Evolutionary conservation across 2,113 vertebrate species (phyloP).

Genomic region (Lasiurus borealis): DNA sequence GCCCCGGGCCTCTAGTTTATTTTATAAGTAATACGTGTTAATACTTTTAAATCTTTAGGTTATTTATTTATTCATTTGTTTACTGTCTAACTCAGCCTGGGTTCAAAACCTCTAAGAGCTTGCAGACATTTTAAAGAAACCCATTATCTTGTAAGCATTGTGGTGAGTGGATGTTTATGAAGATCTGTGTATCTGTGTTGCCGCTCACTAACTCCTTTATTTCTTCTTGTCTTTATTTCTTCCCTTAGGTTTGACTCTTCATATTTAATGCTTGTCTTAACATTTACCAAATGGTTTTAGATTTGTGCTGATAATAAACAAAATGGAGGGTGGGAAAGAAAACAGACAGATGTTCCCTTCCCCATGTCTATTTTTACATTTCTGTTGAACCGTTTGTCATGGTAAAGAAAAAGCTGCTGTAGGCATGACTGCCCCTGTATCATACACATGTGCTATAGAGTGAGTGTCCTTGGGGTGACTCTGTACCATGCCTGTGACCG

Average conservation of each 20-base stretch:
- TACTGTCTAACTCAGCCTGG: background rate
- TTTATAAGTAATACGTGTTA: background rate
- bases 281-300: background rate
- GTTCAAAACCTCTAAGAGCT: conserved; percentile 10
- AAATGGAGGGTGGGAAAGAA: background rate
- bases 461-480: background rate
- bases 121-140: background rate
- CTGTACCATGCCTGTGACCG: background rate
- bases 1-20: background rate
- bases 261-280: conserved; percentile 6
- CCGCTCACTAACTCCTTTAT: background rate
- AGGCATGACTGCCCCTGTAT: background rate
- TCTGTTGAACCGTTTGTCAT: background rate
- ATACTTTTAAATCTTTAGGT: conserved; percentile 43
- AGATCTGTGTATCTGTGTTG: background rate
- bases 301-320: background rate
- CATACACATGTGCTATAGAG: background rate
- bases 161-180: background rate
- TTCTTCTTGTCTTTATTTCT: background rate
- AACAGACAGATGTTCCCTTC: background rate
- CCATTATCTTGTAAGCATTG: background rate
- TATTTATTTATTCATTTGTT: background rate
- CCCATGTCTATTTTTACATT: background rate
- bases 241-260: background rate
- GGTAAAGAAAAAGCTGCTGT: background rate